phyloP scores from a whole-genome alignment of 1,140 invertebrate species.

The Metaphire vulgaris region DNA sequence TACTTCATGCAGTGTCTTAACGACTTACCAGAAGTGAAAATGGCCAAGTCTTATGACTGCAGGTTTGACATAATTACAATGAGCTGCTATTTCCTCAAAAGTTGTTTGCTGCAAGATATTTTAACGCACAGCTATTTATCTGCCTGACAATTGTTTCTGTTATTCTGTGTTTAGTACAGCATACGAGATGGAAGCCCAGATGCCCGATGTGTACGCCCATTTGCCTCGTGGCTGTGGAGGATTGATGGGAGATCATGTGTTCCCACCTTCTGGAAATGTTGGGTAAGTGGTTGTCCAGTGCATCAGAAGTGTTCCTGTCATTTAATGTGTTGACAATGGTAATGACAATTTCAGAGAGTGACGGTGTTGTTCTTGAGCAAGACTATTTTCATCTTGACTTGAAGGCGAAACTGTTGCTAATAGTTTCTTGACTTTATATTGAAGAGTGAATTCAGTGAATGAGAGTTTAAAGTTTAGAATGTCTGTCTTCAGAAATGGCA shows the following conservation, averaged over 20 bases:
- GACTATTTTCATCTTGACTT: too few relatives aligned
- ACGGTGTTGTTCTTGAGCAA: not conserved
- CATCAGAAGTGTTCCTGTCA: too few relatives aligned
- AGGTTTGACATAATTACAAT: not conserved
- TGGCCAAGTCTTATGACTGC: not conserved
- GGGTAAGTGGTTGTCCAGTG: not conserved
- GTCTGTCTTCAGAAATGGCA: not conserved
- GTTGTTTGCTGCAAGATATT: not conserved
- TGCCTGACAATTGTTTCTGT: not conserved
- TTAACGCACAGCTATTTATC: not conserved
- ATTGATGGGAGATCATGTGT: not conserved
- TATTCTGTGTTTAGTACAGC: not conserved
- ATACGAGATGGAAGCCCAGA: not conserved
- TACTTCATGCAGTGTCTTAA: not conserved
- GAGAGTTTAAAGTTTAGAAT: too few relatives aligned
- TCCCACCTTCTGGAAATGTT: not conserved
- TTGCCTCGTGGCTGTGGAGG: not conserved
- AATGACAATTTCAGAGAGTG: not conserved
- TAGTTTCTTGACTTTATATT: too few relatives aligned
- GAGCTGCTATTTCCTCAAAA: not conserved
- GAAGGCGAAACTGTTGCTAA: too few relatives aligned
- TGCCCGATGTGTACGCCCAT: not conserved
- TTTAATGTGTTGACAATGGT: not conserved
- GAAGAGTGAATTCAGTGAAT: too few relatives aligned
- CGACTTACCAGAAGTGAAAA: not conserved